Conservation (phyloP, 2,797 vertebrate genomes). For the Cuniculus paca region DNA sequence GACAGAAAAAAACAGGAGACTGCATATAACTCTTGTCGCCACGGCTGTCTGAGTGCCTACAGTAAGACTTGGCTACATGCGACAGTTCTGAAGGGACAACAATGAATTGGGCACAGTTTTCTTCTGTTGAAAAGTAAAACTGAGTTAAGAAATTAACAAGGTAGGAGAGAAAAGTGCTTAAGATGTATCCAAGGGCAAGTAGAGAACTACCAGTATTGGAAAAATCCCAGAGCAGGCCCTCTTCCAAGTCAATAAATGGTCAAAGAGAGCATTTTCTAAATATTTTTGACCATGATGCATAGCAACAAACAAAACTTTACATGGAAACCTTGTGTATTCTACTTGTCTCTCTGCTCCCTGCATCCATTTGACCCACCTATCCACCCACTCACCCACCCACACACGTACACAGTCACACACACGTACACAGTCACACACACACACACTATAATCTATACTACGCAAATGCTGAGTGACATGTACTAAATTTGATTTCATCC, state of each 20-base stretch:
- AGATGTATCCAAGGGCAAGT: neutral
- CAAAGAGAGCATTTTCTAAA: neutral
- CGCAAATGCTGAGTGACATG: neutral
- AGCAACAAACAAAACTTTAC: constrained; percentile 8
- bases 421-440: neutral
- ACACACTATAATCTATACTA: neutral
- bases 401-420: neutral
- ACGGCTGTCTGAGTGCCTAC: neutral
- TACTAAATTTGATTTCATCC: neutral
- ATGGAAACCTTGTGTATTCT: neutral
- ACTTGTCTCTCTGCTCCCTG: neutral
- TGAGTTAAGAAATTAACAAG: neutral
- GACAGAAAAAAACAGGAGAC: constrained; percentile 47
- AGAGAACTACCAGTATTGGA: neutral
- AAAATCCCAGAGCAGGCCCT: neutral
- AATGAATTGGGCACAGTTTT: neutral
- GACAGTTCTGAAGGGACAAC: neutral
- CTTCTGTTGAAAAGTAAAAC: constrained; percentile 34
- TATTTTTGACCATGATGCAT: neutral
- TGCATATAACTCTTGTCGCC: neutral
- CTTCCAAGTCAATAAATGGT: neutral
- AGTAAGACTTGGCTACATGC: neutral
- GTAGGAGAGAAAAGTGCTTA: neutral
- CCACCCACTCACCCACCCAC: neutral
- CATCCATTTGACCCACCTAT: neutral